These are phyloP conservation scores for Meloidogyne exigua DNA, from an alignment of 1,140 invertebrate genomes.

Conservation along the genomic window DNA sequence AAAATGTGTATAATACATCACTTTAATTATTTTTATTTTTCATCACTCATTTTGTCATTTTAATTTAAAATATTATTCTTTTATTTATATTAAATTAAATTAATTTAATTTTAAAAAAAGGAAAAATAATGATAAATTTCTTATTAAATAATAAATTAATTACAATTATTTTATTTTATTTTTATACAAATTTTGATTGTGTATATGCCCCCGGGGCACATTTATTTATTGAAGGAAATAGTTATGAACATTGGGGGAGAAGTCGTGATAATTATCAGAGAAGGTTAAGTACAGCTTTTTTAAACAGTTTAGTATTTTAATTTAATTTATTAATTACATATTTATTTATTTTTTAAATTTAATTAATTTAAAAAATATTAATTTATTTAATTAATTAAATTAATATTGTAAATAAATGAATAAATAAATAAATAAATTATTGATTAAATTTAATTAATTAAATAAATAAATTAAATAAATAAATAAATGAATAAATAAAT, in stretches of 20 bases:
- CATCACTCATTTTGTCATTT: not conserved
- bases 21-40: not conserved
- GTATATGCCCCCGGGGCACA: not conserved
- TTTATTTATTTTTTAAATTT: too few species aligned
- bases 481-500: not conserved
- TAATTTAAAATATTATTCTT: not conserved
- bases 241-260: constrained; percentile 4
- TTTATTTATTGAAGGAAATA: constrained; percentile 5
- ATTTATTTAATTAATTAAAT: too few species aligned
- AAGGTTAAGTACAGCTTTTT: not conserved
- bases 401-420: too few species aligned
- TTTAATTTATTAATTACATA: too few species aligned
- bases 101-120: not conserved
- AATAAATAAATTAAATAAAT: too few species aligned
- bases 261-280: not conserved
- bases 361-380: too few species aligned
- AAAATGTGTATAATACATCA: not conserved
- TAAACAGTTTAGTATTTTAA: not conserved
- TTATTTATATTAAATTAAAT: not conserved
- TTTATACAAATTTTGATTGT: not conserved
- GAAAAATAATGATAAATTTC: not conserved
- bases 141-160: not conserved
- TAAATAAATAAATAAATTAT: too few species aligned
- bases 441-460: not conserved
- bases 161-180: not conserved